Percentiles rank a stretch among this genome's conserved stretches.
Evolutionary conservation across 1,140 invertebrate genomes (phyloP).

Genomic region (Drosophila ambigua): DNA sequence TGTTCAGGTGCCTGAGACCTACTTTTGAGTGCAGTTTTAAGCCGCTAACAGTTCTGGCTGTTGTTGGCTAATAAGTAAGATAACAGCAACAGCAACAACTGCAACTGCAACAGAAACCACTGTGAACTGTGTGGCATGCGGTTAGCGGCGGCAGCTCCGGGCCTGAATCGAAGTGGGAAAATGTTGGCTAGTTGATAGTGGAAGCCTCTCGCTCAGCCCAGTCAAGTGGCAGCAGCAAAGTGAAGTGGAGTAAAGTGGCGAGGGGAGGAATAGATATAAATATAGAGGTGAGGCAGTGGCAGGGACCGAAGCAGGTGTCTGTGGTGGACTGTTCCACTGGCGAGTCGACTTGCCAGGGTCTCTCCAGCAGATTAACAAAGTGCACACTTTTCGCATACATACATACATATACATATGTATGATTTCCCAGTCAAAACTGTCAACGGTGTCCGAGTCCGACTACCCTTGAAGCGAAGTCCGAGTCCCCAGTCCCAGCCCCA

Average conservation of each 20-base stretch:
- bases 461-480: slow-evolving; percentile 45
- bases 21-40: slow-evolving; percentile 25
- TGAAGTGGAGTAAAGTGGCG: not conserved
- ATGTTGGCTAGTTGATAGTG: slow-evolving; percentile 23
- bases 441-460: slow-evolving; percentile 7
- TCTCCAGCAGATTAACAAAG: slow-evolving; percentile 28
- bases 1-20: slow-evolving; percentile 16
- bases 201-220: slow-evolving; percentile 18
- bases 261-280: not conserved
- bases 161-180: slow-evolving; percentile 28
- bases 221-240: slow-evolving; percentile 6
- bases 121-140: slow-evolving; percentile 39
- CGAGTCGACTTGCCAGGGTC: not conserved
- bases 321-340: not conserved
- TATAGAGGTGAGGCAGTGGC: slow-evolving; percentile 13
- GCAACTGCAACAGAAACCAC: slow-evolving; percentile 23
- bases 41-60: slow-evolving; percentile 5
- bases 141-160: slow-evolving; percentile 1
- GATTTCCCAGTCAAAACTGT: slow-evolving; percentile 24
- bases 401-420: not conserved
- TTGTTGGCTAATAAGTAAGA: slow-evolving; percentile 40
- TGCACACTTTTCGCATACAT: slow-evolving; percentile 5
- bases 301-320: slow-evolving; percentile 38
- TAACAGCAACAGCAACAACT: slow-evolving; percentile 28
- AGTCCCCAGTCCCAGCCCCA: not conserved